Base-by-base conservation (phyloP, 2,888 invertebrate species). In the Elegia similella region DNA sequence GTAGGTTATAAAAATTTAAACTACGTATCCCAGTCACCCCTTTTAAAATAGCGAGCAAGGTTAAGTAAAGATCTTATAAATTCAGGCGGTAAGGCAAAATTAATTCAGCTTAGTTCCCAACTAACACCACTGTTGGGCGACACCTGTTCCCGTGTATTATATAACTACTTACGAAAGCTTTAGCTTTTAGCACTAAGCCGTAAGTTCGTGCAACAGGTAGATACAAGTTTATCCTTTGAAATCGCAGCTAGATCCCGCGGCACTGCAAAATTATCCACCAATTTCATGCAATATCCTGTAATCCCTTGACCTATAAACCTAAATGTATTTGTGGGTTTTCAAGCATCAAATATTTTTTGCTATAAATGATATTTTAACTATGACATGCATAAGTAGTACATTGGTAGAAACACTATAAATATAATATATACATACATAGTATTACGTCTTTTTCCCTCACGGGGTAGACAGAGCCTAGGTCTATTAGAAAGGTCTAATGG, bases 81-180 rank as follows among this genome's bases (percentile, higher is more conserved):
- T 55, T 55, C 8, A 42, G 56, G 69, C 72, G 72, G 72, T 72
- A 63, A 62, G 64, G 64, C 64, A 16, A 69, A 75, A 70, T 73
- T 75, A 73, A 70, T 75, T 69, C 60, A 58, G 59, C 65, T 64
- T 63, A 61, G 62, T 63, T 63, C 58, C 59, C 46, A 43, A 58
- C 60, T 60, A 60, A 60, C 63, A 55, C 62, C 60, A 60, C 63
- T 70, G 68, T 67, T 68, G 55, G 61, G 61, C 57, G 66, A 72
- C 80, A 78, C 78, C 78, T 78, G 80, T 65, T 70, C 66, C 58
- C 55, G 56, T 55, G 66, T 66, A 69, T 75, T 70, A 75, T 65
- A 66, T 69, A 68, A 70, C 68, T 68, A 68, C 63, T 66, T 67
- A 68, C 64, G 61, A 69, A 71, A 73, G 68, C 69, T 67, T 69